These are phyloP conservation scores for Limonius californicus DNA, from an alignment of 1,140 invertebrate genomes.

Conservation along the genomic window DNA sequence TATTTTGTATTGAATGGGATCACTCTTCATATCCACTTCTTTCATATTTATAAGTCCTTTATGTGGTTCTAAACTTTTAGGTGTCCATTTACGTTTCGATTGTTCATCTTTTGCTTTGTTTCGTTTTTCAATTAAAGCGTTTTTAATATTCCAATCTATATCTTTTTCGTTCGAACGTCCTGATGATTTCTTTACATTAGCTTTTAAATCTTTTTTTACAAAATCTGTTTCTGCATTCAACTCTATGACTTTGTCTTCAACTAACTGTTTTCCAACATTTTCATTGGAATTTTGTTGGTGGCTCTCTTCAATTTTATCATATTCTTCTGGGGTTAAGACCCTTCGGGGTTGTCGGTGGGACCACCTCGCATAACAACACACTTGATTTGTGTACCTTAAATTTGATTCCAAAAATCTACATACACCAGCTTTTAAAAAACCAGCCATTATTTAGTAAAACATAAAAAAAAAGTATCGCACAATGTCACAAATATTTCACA, in stretches of 20 bases:
- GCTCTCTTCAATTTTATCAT: conserved; percentile 14
- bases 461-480: neutral
- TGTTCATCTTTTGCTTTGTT: neutral
- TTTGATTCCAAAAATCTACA: neutral
- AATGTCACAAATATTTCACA: no score
- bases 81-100: conserved; percentile 24
- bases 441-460: neutral
- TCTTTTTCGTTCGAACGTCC: neutral
- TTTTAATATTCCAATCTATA: conserved; percentile 2
- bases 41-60: conserved; percentile 4
- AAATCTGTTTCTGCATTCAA: neutral
- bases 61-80: conserved; percentile 41
- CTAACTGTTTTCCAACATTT: neutral
- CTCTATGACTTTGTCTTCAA: neutral
- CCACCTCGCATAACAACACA: conserved; percentile 28
- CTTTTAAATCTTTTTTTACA: no score
- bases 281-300: neutral
- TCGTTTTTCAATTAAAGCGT: no score
- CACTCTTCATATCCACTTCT: conserved; percentile 32
- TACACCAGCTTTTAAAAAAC: neutral
- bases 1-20: conserved; percentile 42
- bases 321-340: conserved; percentile 27
- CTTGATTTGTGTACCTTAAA: neutral
- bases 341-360: conserved; percentile 27
- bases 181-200: neutral